phyloP scores from a whole-genome alignment of 2,888 invertebrate species.

The Zele albiditarsus region DNA sequence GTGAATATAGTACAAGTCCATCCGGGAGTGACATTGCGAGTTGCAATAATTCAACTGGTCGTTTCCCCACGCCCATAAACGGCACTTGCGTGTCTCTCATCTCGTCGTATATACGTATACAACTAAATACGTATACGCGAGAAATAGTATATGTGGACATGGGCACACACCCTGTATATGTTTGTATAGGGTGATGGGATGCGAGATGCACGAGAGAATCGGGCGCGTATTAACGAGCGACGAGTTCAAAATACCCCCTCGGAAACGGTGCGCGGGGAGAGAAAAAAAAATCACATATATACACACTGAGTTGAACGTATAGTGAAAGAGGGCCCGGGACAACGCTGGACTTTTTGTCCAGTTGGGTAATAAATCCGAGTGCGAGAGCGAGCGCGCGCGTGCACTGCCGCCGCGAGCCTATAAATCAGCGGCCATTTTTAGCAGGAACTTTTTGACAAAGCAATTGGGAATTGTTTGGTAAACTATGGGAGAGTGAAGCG shows the following conservation, averaged over 20 bases:
- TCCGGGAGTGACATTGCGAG: conserved; percentile 13
- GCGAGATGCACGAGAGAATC: conserved; percentile 30
- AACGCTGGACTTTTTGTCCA: conserved; percentile 53
- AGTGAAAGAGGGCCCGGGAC: conserved; percentile 43
- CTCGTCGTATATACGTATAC: neutral
- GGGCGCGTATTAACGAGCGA: conserved; percentile 62
- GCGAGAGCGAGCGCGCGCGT: conserved; percentile 27
- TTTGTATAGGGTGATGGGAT: neutral
- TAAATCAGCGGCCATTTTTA: conserved; percentile 68
- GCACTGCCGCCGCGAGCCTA: conserved; percentile 45
- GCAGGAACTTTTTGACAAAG: conserved; percentile 69
- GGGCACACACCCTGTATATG: neutral
- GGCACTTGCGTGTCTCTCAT: conserved; percentile 26
- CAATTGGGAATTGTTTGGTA: conserved; percentile 70
- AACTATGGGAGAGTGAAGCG: conserved; percentile 56
- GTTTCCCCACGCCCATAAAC: conserved; percentile 22
- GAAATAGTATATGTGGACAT: neutral
- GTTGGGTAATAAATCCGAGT: conserved; percentile 58
- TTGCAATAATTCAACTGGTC: conserved; percentile 27
- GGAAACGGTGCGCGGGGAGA: conserved; percentile 23
- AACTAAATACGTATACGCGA: neutral
- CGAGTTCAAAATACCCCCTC: conserved; percentile 61
- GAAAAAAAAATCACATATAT: neutral
- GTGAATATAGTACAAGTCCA: neutral
- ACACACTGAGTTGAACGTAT: neutral